Evolutionary conservation across 2,113 vertebrate species (phyloP).

Genomic region (Ictalurus punctatus): DNA sequence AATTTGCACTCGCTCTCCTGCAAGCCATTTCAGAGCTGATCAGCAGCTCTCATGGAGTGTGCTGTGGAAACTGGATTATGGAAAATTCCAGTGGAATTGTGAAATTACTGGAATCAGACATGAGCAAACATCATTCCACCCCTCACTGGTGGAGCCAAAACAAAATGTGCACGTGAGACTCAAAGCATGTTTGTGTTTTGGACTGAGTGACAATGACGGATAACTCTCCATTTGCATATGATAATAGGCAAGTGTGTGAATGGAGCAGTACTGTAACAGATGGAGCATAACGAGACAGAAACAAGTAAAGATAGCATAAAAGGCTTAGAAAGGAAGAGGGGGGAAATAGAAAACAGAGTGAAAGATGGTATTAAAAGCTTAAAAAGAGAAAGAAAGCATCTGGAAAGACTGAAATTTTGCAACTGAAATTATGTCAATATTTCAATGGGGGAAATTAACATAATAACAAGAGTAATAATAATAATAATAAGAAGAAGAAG

Average conservation of each 20-base stretch:
- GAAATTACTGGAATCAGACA: no score
- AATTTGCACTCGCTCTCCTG: background rate
- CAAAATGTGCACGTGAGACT: background rate
- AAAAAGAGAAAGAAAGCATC: background rate
- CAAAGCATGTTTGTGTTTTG: conserved; percentile 8
- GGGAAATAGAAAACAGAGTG: background rate
- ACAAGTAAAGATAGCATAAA: background rate
- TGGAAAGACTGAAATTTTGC: background rate
- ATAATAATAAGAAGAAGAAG: no score
- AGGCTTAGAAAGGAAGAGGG: background rate
- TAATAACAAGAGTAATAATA: background rate
- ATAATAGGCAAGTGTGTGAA: background rate
- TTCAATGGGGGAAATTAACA: background rate
- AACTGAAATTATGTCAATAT: background rate
- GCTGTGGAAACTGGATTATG: background rate
- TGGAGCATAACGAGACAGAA: background rate
- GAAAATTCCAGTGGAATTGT: background rate
- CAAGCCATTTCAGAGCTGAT: conserved; percentile 4
- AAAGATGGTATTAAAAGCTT: background rate
- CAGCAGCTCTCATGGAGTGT: background rate
- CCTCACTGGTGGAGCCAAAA: background rate
- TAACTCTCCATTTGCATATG: background rate
- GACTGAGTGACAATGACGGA: background rate
- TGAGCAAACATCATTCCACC: background rate
- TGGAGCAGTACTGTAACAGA: background rate